Conservation (phyloP, 1,140 invertebrate species). For the Ruditapes philippinarum region DNA sequence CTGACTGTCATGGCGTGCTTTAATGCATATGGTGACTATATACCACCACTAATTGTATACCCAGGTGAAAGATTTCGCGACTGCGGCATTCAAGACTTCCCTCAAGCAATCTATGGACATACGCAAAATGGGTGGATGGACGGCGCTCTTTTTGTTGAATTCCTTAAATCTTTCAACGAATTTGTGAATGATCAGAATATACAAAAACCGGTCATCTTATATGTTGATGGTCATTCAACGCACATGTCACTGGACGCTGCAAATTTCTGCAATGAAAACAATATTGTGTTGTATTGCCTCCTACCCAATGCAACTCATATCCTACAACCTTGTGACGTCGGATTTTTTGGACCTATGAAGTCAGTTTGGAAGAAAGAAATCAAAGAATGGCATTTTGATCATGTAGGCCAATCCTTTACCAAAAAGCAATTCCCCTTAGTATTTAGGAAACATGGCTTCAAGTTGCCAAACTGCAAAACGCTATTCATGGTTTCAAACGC, state of each 20-base stretch:
- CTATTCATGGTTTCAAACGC: neutral
- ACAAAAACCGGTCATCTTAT: neutral
- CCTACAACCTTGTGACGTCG: neutral
- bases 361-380: neutral
- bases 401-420: neutral
- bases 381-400: neutral
- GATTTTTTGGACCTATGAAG: neutral
- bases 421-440: neutral
- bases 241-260: neutral
- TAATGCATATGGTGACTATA: conserved; percentile 22
- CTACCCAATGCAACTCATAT: conserved; percentile 3
- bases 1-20: neutral
- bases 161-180: neutral
- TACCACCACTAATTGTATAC: neutral
- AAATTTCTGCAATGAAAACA: neutral
- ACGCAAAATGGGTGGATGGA: neutral
- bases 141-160: neutral
- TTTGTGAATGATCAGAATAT: neutral
- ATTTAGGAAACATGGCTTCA: neutral
- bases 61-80: neutral
- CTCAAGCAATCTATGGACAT: neutral
- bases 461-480: neutral
- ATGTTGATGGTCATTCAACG: neutral
- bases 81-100: neutral
- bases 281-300: neutral